These are phyloP conservation scores for Lumbricus terrestris DNA, from an alignment of 2,888 invertebrate genomes.

Conservation along the genomic window DNA sequence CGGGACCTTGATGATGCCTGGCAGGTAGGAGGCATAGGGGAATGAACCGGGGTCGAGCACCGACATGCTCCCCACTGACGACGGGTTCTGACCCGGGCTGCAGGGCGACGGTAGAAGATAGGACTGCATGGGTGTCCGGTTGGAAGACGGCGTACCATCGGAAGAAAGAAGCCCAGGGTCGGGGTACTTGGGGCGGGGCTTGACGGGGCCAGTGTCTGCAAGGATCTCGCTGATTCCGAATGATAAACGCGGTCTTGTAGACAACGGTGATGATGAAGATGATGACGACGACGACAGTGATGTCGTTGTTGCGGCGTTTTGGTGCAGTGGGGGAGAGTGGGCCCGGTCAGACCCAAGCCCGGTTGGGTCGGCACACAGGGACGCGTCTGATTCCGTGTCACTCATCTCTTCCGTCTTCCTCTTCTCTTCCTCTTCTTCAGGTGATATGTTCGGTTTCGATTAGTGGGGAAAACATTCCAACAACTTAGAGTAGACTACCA, in stretches of 20 bases:
- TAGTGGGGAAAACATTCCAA: not conserved
- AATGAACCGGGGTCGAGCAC: constrained; percentile 7
- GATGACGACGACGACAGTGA: constrained; percentile 15
- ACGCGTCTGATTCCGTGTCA: not conserved
- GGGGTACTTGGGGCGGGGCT: not conserved
- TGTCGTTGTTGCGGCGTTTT: not conserved
- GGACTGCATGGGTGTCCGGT: not conserved
- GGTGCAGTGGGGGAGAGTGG: not conserved
- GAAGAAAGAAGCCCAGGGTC: not conserved
- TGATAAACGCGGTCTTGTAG: constrained; percentile 25
- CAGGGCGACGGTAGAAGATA: not conserved
- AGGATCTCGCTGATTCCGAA: constrained; percentile 37
- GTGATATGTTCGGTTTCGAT: not conserved
- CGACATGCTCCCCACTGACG: constrained; percentile 13
- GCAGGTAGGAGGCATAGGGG: constrained; percentile 10
- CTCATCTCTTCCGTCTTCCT: not conserved
- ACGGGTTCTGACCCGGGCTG: constrained; percentile 13
- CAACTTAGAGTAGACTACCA: not conserved
- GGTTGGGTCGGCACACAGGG: not conserved
- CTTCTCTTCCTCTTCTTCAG: not conserved
- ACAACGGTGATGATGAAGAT: constrained; percentile 10
- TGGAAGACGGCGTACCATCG: not conserved
- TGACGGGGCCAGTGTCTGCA: constrained; percentile 16
- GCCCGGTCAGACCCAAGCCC: not conserved
- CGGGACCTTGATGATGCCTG: constrained; percentile 39